Base-by-base conservation (phyloP, 2,797 vertebrate genomes). In the Echiichthys vipera region DNA sequence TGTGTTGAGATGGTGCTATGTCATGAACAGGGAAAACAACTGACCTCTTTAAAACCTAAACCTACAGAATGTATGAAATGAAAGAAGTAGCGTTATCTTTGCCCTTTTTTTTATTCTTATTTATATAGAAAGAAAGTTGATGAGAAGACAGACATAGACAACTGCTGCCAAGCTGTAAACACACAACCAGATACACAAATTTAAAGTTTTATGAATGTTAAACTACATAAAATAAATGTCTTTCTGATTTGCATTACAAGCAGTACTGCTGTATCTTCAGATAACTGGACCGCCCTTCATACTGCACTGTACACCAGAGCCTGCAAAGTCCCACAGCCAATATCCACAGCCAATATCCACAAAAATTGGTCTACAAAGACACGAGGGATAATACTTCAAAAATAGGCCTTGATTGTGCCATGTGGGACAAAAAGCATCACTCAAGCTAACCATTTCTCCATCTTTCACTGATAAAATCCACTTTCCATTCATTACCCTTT, bases 401-500 rank as follows among this genome's bases (percentile, higher is more conserved):
- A 92, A 92, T 67, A 91, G 85, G 84, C 88, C 91, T 91, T 93
- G 92, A 94, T 94, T 94, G 91, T 89, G 84, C 92, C 87, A 85
- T 83, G 83, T 80, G 91, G 91, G 91, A 94, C 88, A 86, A 92
- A 94, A 92, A 87, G 79, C 92, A 92, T 94, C 92, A 92, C 88
- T 94, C 93, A 91, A 85, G 66, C 83, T 78, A 92, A 93, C 84
- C 81, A 80, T 86, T 90, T 74, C 83, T 87, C 84, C 90, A 89
- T 93, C 90, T 93, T 93, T 91, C 87, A 87, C 84, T 93, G 90
- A 92, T 94, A 94, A 92, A 94, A 93, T 92, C 91, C 89, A 90
- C 90, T 94, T 94, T 94, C 91, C 91, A 92, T 93, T 94, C 91
- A 92, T 95, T 94, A 93, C 79, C 79, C 87, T 91, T 92, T 89